Evolutionary conservation across 2,797 vertebrate species (phyloP), one percentile per base, ranked within the genome.

Genomic region (Mormyrus hasselquistii): DNA sequence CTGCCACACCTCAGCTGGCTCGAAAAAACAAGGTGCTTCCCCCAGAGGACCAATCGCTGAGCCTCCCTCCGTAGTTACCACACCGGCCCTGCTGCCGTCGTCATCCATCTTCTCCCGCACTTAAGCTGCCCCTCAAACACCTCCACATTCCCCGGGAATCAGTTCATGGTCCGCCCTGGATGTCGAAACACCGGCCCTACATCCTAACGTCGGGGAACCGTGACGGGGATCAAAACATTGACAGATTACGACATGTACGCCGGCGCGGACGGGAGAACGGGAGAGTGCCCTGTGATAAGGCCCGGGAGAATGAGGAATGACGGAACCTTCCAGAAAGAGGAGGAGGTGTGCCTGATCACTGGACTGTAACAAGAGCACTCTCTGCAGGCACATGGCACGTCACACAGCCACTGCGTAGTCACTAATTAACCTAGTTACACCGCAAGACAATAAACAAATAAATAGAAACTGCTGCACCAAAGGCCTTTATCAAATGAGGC

Each of bases 71-170:
- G 22, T 53, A 52, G 93, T 90, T 91, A 91, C 84, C 47, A 88
- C 88, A 88, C 87, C 91, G 91, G 92, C 90, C 88, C 59, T 29
- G 88, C 88, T 6, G 12, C 41, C 69, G 91, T 47, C n/a, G 12
- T 90, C 91, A 88, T 92, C 91, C 89, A 89, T 88, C n/a, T 88
- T 84, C 25, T 12, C 86, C 47, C 2, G 38, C 44, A 52, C 44
- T 38, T 3, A 38, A 38, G 10, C 22, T 41, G 44, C 82, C 14
- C 14, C 55, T 16, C 14, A 7, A 12, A 55, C 53, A 47, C 2
- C 88, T 57, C 5, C 9, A 7, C 10, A 1, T 4, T 49, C 87
- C 44, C n/a, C 44, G 57, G 50, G 22, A 49, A 22, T n/a, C 4
- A 38, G 59, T 49, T 85, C 41, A 19, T 2, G 12, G 0, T 38